Evolutionary conservation across 2,888 invertebrate genomes (phyloP).

Genomic region (Drosophila mercatorum): DNA sequence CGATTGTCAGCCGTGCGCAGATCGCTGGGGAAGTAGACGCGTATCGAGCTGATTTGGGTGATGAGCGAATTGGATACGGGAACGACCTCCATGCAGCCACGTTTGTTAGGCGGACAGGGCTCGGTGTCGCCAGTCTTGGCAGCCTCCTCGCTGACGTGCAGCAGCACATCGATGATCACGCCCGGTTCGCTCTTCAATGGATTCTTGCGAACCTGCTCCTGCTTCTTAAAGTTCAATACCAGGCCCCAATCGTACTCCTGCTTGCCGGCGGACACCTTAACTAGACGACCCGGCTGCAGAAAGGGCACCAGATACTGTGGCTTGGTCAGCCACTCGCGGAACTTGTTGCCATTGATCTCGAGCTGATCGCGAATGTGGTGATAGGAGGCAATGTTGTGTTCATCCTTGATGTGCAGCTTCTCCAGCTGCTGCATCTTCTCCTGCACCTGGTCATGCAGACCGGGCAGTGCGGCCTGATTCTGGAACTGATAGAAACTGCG

Average conservation of each 20-base stretch:
- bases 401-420: constrained; percentile 88
- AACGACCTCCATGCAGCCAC: constrained; percentile 91
- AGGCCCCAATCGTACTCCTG: constrained; percentile 98
- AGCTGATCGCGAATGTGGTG: constrained; percentile 94
- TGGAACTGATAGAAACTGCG: constrained; percentile 99
- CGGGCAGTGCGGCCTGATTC: constrained; percentile 97
- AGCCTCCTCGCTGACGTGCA: constrained; percentile 90
- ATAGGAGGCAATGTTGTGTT: constrained; percentile 92
- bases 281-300: constrained; percentile 95
- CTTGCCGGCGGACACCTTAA: constrained; percentile 94
- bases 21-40: constrained; percentile 96
- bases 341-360: constrained; percentile 89
- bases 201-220: constrained; percentile 85
- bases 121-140: constrained; percentile 87
- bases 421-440: constrained; percentile 88
- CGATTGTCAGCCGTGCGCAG: constrained; percentile 93
- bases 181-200: constrained; percentile 84
- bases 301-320: constrained; percentile 96
- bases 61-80: constrained; percentile 93
- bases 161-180: constrained; percentile 92
- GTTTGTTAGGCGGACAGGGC: constrained; percentile 89
- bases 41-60: constrained; percentile 93
- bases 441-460: constrained; percentile 90
- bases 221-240: constrained; percentile 95
- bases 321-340: constrained; percentile 91